These are phyloP conservation scores for Lepilemur septentrionalis DNA, from an alignment of 2,797 vertebrate genomes.

Conservation along the genomic window DNA sequence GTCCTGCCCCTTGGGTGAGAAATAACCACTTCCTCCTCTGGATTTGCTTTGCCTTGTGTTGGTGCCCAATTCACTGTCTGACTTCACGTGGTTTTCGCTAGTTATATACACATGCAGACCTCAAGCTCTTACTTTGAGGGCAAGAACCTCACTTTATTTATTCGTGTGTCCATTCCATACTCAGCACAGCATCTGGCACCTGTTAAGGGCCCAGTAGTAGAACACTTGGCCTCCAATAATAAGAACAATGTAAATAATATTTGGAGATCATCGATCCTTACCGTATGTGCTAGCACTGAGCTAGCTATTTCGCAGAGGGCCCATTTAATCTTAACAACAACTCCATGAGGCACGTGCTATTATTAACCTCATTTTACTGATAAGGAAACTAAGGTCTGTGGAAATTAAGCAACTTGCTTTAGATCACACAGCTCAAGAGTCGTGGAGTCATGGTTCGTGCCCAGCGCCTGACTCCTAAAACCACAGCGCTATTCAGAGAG, in stretches of 20 bases:
- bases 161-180: not conserved
- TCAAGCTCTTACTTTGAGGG: not conserved
- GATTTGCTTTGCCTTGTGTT: not conserved
- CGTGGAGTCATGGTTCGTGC: not conserved
- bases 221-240: not conserved
- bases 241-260: not conserved
- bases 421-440: not conserved
- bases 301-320: not conserved
- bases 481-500: not conserved
- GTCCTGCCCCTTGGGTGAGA: not conserved
- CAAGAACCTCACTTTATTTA: not conserved
- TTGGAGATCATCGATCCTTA: not conserved
- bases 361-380: not conserved
- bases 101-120: not conserved
- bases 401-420: not conserved
- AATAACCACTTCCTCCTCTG: not conserved
- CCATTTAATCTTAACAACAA: not conserved
- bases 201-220: not conserved
- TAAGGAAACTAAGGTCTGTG: not conserved
- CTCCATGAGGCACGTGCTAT: too few species aligned
- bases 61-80: not conserved
- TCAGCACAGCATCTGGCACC: not conserved
- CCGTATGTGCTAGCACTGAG: accelerated
- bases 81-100: not conserved
- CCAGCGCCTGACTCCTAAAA: not conserved